Base-by-base conservation (phyloP, 2,888 invertebrate species). In the Philereme transversata region DNA sequence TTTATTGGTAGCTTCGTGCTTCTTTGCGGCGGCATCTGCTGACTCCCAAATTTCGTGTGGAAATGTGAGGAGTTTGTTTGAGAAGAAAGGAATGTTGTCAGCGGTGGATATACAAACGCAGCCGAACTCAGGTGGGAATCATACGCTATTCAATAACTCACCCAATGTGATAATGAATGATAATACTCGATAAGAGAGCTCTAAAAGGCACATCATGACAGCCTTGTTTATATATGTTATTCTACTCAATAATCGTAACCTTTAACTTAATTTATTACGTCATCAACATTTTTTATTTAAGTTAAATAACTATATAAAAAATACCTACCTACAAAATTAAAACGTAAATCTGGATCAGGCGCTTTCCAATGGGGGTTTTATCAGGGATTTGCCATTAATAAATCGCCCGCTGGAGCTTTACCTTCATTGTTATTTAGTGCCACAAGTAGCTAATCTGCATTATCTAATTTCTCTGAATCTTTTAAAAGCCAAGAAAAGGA, bases 101-200 rank as follows among this genome's bases (percentile, higher is more conserved):
- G 80, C 84, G 69, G 81, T 86, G 72, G 91, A 90, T 73, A 81
- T 93, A 68, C 90, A 91, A 77, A 86, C 90, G 65, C 87, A 88
- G 69, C 92, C 93, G 45, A 88, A 87, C 79, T 90, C 90, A 87
- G 93, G 94, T 93, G 78, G 91, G 91, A 81, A 83, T 82, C 78
- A 82, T 70, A 73, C 76, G 76, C 71, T 80, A 73, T 72, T 75
- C 70, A 67, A 79, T 73, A 22, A 74, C 69, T 71, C 76, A 79
- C 40, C 47, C 47, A 77, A 10, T 74, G 73, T 78, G 83, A 82
- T 84, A 81, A 76, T 78, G 77, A 64, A 77, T 75, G 80, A 83
- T 82, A 84, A 80, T 81, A 72, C 72, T 77, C 81, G 78, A 74
- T 78, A 76, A 57, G 60, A 57, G 59, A 57, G 66, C 11, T 11